Evolutionary conservation across 1,140 invertebrate genomes (phyloP), one percentile per base, ranked within the genome.

Genomic region (Lethocerus indicus): DNA sequence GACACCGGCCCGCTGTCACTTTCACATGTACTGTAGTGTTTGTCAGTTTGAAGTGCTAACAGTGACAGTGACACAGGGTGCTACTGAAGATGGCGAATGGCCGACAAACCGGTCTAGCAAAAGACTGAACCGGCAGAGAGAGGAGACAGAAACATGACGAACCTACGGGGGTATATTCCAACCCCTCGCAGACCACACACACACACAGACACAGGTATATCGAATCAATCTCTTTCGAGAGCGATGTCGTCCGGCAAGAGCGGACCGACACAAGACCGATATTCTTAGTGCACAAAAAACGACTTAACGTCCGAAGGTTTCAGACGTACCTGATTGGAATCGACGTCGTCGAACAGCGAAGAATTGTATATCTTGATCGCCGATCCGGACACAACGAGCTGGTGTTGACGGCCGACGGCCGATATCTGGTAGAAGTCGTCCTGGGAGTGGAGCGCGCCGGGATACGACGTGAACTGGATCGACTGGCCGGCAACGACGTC

Each of bases 391-490:
- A 9, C 21, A 39, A 39, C 9, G 21, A 42, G 7, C 6, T 6
- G 26, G 6, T 42, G 26, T 23, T 21, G 23, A 42, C 16, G 6
- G n/a, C n/a, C n/a, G n/a, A n/a, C 13, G 42, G 69, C 66, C 20
- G 65, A 65, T 16, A 70, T 60, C 23, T 72, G 61, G 60, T 92
- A 93, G 63, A 83, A 91, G 58, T 94, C 90, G 63, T 95, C 90
- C 40, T 82, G 79, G 25, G 89, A 93, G 28, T 79, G 80, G 1
- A 95, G 59, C 1, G 81, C 74, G 14, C 85, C 91, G 0, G 91
- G 89, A 64, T 93, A 95, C 0, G 88, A 84, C 1, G 88, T 84
- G 64, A 92, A 88, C 7, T 76, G 73, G 3, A 70, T 63, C 6
- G 63, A 60, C 47, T 66, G 64, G 1, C 81, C 82, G 1, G 83